phyloP scores from a whole-genome alignment of 2,797 vertebrate species.

The Pogonophryne albipinna region DNA sequence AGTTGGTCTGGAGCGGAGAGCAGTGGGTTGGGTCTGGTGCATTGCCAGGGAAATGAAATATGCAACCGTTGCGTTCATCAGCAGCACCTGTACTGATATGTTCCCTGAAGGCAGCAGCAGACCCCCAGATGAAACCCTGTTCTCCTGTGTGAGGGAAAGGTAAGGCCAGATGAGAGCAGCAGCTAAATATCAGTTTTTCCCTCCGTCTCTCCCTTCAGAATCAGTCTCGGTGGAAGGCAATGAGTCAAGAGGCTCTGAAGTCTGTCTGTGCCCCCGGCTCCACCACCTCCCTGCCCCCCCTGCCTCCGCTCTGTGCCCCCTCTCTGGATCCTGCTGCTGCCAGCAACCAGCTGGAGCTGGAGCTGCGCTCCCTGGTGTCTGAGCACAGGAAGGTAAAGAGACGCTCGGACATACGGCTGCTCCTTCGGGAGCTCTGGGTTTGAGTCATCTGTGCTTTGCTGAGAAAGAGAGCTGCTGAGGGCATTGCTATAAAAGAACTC shows the following conservation, averaged over 20 bases:
- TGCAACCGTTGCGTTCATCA: constrained; percentile 31
- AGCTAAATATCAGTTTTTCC: neutral
- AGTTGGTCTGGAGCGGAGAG: constrained; percentile 26
- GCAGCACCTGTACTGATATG: constrained; percentile 12
- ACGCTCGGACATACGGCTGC: too few species aligned
- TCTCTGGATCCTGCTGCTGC: constrained; percentile 86
- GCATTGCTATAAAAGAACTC: too few species aligned
- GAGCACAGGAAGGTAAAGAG: constrained; percentile 95
- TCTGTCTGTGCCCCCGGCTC: constrained; percentile 92
- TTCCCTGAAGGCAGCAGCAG: constrained; percentile 23
- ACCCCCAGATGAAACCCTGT: neutral
- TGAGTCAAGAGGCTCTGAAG: constrained; percentile 95
- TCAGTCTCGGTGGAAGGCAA: constrained; percentile 95
- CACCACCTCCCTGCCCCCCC: constrained; percentile 87
- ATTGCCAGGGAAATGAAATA: constrained; percentile 27
- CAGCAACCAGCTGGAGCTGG: constrained; percentile 94
- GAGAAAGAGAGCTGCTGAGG: neutral
- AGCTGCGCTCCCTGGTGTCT: constrained; percentile 90
- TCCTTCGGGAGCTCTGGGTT: neutral
- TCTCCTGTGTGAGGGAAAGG: constrained; percentile 2
- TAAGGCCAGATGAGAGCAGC: neutral
- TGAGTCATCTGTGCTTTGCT: neutral
- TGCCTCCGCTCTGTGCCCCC: constrained; percentile 90
- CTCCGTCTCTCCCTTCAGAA: constrained; percentile 82
- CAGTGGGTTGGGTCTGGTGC: constrained; percentile 14